Percentiles rank a stretch among this genome's conserved stretches.
Conservation (phyloP, 2,888 invertebrate genomes). For the Dasypogon diadema region DNA sequence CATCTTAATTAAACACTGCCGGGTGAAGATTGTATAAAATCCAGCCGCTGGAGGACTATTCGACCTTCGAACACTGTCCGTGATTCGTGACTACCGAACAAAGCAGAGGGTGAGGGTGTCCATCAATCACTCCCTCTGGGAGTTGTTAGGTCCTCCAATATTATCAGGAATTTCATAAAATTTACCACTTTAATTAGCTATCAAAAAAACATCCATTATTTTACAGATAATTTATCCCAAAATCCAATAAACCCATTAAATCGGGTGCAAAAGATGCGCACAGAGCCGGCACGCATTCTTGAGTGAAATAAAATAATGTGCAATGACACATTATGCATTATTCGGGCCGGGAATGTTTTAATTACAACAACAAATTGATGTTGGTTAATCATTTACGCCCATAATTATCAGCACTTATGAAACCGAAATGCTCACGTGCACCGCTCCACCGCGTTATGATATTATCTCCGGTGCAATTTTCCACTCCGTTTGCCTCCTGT, state of each 20-base stretch:
- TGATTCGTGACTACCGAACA: no score
- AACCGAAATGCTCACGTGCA: neutral
- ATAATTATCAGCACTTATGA: slow-evolving; percentile 16
- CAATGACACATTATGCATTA: neutral
- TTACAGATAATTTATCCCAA: no score
- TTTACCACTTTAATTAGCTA: no score
- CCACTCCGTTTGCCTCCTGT: slow-evolving; percentile 23
- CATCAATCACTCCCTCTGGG: no score
- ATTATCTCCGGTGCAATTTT: slow-evolving; percentile 36
- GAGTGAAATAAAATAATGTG: neutral
- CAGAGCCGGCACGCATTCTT: neutral
- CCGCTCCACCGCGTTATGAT: slow-evolving; percentile 13
- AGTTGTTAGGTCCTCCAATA: no score
- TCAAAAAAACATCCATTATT: no score
- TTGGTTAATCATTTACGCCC: slow-evolving; percentile 28
- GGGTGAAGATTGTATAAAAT: neutral
- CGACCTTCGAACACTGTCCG: no score
- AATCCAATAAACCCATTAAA: no score
- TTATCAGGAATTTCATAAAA: no score
- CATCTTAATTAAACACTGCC: slow-evolving; percentile 28
- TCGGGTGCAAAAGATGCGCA: slow-evolving; percentile 7
- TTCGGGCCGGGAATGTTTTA: slow-evolving; percentile 8
- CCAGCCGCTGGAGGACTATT: no score
- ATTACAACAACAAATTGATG: slow-evolving; percentile 23
- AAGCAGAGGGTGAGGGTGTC: no score